Evolutionary conservation across 1,140 invertebrate species (phyloP), one percentile per base, ranked within the genome.

Genomic region (Bombyx mandarina): DNA sequence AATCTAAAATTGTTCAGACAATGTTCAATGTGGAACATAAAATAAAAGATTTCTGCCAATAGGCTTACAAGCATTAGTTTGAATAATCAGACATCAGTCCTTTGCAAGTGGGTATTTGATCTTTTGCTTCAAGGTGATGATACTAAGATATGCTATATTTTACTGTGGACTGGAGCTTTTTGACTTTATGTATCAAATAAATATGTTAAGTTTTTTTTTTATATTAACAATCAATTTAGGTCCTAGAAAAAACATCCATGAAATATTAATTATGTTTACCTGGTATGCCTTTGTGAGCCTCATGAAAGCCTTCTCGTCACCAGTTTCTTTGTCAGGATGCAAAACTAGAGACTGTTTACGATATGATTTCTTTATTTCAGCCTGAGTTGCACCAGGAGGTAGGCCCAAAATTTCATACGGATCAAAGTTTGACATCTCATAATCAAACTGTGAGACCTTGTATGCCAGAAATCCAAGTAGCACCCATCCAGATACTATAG

Each of bases 381-480:
- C 88, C 79, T 94, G 91, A 18, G 94, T 93, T 43, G 98, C 91
- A 63, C 94, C 95, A 53, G 94, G 88, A 58, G 97, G 93, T 68
- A 99, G 90, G 55, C 93, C 93, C 43, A 99, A 89, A 77, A 99
- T 99, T 88, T 97, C 95, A 89, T 97, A 99, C 1, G 98, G 98
- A 91, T 99, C 98, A 91, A 99, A 99, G 86, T 98, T 99, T 12
- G 97, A 94, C 92, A 98, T 96, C 89, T 99, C 97, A 89, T 98
- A 96, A 78, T 99, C 97, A 88, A 99, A 97, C 86, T 98, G 95
- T 0, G 97, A 97, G 7, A 99, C 96, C 92, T 99, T 98, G 81
- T 99, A 99, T 2, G 96, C 94, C 57, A 99, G 88, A 53, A 97
- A 91, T 49, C 94, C 89, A 74, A 99, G 92, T 35, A 96, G 79